Percentiles rank a stretch among this genome's conserved stretches.
These are phyloP conservation scores for Emydoidea blandingii DNA, from an alignment of 2,797 vertebrate species.

Conservation along the genomic window DNA sequence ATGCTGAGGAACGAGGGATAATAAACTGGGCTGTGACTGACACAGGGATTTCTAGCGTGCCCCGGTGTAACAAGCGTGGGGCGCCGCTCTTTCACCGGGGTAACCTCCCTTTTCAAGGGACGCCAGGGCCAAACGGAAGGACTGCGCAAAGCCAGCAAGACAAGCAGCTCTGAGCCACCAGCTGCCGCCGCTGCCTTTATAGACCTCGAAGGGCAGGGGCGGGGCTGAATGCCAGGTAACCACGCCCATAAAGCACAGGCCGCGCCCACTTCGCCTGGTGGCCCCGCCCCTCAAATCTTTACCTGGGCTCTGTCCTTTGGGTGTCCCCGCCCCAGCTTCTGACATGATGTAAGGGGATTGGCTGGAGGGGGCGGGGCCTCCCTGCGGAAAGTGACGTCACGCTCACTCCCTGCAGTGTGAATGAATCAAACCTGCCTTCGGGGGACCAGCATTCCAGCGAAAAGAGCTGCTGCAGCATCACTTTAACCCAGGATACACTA, in stretches of 20 bases:
- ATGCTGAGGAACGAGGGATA: too few relatives aligned
- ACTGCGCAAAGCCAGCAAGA: background rate
- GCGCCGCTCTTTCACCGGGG: too few relatives aligned
- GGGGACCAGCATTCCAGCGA: background rate
- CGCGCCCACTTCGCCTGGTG: background rate
- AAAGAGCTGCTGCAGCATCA: slow-evolving; percentile 68
- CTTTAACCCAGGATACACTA: slow-evolving; percentile 70
- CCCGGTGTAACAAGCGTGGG: too few relatives aligned
- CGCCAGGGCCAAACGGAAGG: too few relatives aligned
- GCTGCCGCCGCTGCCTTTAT: background rate
- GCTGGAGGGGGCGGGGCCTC: slow-evolving; percentile 78
- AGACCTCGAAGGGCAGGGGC: background rate
- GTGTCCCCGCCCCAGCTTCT: rapidly evolving
- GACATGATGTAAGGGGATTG: slow-evolving; percentile 72
- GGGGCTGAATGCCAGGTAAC: background rate
- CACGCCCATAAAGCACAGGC: too few relatives aligned
- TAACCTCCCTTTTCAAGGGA: too few relatives aligned
- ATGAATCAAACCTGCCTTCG: slow-evolving; percentile 88
- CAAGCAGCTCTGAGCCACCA: background rate
- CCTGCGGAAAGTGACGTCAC: slow-evolving; percentile 90
- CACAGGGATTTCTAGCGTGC: too few relatives aligned
- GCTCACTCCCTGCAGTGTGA: slow-evolving; percentile 92
- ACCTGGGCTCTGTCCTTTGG: rapidly evolving
- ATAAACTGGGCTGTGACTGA: too few relatives aligned
- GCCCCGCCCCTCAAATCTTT: rapidly evolving